These are phyloP conservation scores for Stegostoma tigrinum DNA, from an alignment of 2,113 vertebrate species.

Conservation along the genomic window DNA sequence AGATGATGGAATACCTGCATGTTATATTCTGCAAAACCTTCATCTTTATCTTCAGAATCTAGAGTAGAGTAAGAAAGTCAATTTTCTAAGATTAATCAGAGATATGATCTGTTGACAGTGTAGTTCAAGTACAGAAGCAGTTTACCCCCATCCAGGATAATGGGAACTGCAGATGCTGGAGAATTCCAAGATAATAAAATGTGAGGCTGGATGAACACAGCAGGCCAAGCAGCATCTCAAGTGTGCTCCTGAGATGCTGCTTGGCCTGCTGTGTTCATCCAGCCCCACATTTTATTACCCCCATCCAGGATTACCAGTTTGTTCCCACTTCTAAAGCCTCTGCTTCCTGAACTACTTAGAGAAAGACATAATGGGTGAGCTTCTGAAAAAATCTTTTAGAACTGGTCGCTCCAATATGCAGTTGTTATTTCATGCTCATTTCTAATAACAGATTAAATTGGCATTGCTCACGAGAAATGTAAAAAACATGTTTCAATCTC, in stretches of 20 bases:
- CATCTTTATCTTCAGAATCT: background rate
- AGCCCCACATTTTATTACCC: too few species aligned
- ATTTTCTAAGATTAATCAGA: conserved; percentile 3
- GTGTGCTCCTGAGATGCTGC: too few species aligned
- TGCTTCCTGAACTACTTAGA: background rate
- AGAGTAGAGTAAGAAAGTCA: background rate
- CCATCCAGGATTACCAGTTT: background rate
- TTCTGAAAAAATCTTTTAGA: background rate
- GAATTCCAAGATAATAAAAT: too few species aligned
- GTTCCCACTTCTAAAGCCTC: background rate
- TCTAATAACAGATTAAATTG: background rate
- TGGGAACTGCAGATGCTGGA: too few species aligned
- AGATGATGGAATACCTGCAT: conserved; percentile 2
- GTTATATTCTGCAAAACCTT: background rate
- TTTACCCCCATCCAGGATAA: background rate
- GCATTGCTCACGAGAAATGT: background rate
- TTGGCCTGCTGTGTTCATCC: too few species aligned
- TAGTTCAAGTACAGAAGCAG: background rate
- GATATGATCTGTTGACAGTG: background rate
- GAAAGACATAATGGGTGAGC: background rate
- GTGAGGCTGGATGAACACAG: too few species aligned
- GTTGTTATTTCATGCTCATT: background rate
- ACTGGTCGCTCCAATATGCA: background rate
- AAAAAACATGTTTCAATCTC: background rate
- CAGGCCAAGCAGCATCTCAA: too few species aligned